Evolutionary conservation across 1,140 invertebrate species (phyloP).

Genomic region (Parapsyche elsis): DNA sequence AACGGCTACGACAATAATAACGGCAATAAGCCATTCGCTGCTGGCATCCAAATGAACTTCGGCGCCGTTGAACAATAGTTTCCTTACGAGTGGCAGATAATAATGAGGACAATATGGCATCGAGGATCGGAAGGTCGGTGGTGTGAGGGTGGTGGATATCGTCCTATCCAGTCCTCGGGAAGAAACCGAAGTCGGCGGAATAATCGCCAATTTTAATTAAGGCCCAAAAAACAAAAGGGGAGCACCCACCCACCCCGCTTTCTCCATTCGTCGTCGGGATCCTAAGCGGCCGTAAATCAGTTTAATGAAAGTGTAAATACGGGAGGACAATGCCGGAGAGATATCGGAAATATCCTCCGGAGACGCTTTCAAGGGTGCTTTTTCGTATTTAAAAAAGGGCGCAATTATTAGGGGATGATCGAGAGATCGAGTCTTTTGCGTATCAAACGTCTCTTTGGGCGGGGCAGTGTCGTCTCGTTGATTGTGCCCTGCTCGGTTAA

Average conservation of each 20-base stretch:
- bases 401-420: conserved; percentile 13
- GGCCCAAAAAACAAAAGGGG: not conserved
- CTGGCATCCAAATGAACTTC: conserved; percentile 24
- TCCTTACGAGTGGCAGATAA: conserved; percentile 4
- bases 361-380: not conserved
- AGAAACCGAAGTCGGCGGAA: conserved; percentile 8
- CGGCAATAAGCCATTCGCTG: not conserved
- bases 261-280: not conserved
- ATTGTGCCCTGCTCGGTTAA: no score
- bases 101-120: conserved; percentile 11
- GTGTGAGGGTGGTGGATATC: not conserved
- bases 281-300: conserved; percentile 14
- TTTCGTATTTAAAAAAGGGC: not conserved
- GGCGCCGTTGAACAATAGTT: not conserved
- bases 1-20: conserved; percentile 5
- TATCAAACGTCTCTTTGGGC: not conserved
- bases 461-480: no score
- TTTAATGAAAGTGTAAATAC: conserved; percentile 30
- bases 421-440: conserved; percentile 8
- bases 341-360: not conserved
- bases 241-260: not conserved
- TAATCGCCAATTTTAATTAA: conserved; percentile 18
- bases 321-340: not conserved
- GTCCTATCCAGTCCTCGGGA: not conserved
- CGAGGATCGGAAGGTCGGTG: not conserved